A percentile compares a stretch with the other conserved stretches of the same genome.
These are phyloP conservation scores for Heliornis fulica DNA, from an alignment of 2,113 vertebrate genomes.

Conservation along the genomic window DNA sequence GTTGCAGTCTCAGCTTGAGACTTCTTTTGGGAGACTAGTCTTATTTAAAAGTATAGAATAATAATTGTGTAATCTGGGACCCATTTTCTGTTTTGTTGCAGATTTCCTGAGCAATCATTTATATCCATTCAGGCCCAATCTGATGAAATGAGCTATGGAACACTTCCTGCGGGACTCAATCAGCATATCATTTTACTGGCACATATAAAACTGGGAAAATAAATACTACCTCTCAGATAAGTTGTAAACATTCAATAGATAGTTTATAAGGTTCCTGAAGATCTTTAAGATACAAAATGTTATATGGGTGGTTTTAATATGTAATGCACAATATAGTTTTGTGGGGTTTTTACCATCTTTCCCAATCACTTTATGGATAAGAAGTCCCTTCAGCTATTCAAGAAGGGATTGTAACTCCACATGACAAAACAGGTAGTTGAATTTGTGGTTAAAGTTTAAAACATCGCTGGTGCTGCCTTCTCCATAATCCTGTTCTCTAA, in stretches of 20 bases:
- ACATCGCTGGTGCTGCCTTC: background rate
- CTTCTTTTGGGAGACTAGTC: background rate
- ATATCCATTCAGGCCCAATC: background rate
- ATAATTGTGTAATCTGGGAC: background rate
- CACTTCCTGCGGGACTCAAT: background rate
- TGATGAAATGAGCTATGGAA: constrained; percentile 6
- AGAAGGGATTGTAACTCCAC: background rate
- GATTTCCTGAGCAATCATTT: constrained; percentile 5
- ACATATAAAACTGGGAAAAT: background rate
- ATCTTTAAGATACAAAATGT: background rate
- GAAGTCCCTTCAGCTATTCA: background rate
- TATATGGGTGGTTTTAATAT: background rate
- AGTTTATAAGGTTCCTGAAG: no score
- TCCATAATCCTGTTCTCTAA: background rate
- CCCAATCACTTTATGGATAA: background rate
- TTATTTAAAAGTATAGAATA: constrained; percentile 4
- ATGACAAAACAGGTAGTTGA: background rate
- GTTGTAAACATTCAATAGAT: background rate
- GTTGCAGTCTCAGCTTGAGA: background rate
- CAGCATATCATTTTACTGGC: background rate
- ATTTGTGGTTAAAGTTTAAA: background rate
- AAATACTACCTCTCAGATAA: background rate
- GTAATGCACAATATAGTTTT: background rate
- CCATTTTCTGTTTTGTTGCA: background rate
- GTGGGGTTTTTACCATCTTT: background rate